Evolutionary conservation across 2,113 vertebrate species (phyloP), one percentile per base, ranked within the genome.

Genomic region (Stercorarius parasiticus): DNA sequence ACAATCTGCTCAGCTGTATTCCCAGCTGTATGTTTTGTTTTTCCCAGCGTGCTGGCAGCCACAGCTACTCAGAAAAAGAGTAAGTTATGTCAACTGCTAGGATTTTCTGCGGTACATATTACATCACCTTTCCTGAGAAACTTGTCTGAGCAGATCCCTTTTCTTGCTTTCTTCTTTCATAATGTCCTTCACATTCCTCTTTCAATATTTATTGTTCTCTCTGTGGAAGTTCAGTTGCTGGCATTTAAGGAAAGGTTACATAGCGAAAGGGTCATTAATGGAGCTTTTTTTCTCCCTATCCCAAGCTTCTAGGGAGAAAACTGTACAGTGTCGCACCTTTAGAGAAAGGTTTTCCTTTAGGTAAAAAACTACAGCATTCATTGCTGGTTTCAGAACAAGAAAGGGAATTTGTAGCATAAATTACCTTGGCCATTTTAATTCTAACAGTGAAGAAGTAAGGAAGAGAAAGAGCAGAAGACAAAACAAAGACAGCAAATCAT

Each of bases 191-290:
- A 80, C 83, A 72, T 88, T 95, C 52, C 70, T 89, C 80, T 79
- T 91, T 73, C 94, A 89, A 32, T 89, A 94, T 95, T 95, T 92
- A 73, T 81, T 95, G 88, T 72, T 95, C 70, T 77, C 50, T 72
- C 73, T 59, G 32, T 67, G 55, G 90, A 92, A 94, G 72, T 53
- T 81, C 32, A 67, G 73, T 64, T 77, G 59, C 56, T 77, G 56
- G 43, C 78, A 81, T 96, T 95, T 90, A 94, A 90, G 86, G 66
- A 96, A 97, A 96, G 91, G 90, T 91, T 95, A 90, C 88, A 83
- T 34, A 73, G 76, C 82, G 84, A 65, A 97, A 72, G 30, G 36
- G 73, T 90, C 82, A 88, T 36, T 84, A 83, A 49, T 6, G 29
- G 26, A 56, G 52, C 6, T 58, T 82, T 88, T 70, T 59, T 76